These are phyloP conservation scores for Galleria mellonella DNA, from an alignment of 1,140 invertebrate species.

Conservation along the genomic window DNA sequence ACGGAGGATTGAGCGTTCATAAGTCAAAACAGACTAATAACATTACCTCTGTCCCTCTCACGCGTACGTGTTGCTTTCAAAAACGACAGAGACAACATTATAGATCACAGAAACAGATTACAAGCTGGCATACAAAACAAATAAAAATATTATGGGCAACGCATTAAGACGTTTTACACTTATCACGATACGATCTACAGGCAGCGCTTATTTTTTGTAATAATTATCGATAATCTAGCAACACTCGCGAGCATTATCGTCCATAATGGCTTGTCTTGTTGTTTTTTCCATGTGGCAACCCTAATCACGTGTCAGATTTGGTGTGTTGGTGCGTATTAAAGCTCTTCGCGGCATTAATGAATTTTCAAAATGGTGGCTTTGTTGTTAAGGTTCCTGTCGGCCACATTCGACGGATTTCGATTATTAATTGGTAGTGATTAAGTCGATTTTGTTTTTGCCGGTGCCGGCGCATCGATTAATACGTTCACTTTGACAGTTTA, in stretches of 20 bases:
- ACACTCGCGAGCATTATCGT: slow-evolving; percentile 53
- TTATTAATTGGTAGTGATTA: slow-evolving; percentile 38
- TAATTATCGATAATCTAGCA: slow-evolving; percentile 71
- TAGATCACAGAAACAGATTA: slow-evolving; percentile 38
- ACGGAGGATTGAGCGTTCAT: slow-evolving; percentile 43
- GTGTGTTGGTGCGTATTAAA: slow-evolving; percentile 8
- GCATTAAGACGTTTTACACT: slow-evolving; percentile 69
- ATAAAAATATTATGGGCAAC: slow-evolving; percentile 55
- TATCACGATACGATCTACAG: slow-evolving; percentile 58
- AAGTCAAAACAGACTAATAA: slow-evolving; percentile 33
- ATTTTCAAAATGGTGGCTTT: slow-evolving; percentile 38
- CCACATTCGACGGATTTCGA: slow-evolving; percentile 10
- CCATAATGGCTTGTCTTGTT: slow-evolving; percentile 54
- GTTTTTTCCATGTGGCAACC: slow-evolving; percentile 54
- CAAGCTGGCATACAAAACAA: slow-evolving; percentile 47
- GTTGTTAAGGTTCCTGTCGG: slow-evolving; percentile 28
- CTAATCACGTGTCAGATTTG: slow-evolving; percentile 71
- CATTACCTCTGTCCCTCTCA: slow-evolving; percentile 19
- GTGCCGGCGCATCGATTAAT: slow-evolving; percentile 1
- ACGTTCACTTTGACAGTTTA: slow-evolving; percentile 14
- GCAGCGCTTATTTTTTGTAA: slow-evolving; percentile 49
- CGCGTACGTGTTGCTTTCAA: slow-evolving; percentile 4
- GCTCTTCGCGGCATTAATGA: slow-evolving; percentile 41
- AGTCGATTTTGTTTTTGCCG: slow-evolving; percentile 20
- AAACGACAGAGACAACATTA: slow-evolving; percentile 29